Conservation (phyloP, 1,140 invertebrate genomes). For the Drosophila carrolli region DNA sequence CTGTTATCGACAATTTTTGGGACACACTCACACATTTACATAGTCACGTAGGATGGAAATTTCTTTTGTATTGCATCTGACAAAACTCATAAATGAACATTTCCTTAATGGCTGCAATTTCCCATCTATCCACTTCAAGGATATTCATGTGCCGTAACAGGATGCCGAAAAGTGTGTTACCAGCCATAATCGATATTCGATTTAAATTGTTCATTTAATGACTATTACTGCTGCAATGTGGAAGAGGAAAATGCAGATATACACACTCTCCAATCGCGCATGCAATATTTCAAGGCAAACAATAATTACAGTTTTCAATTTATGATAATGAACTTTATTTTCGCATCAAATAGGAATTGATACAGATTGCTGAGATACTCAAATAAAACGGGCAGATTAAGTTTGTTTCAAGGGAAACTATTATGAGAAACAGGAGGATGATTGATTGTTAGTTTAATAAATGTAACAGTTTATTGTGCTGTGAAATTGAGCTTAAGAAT, state of each 20-base stretch:
- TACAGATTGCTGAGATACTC: conserved; percentile 19
- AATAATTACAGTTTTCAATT: conserved; percentile 41
- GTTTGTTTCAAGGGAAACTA: not conserved
- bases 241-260: not conserved
- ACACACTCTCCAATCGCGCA: conserved; percentile 3
- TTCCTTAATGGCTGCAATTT: conserved; percentile 50
- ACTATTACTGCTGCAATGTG: conserved; percentile 23
- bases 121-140: conserved; percentile 37
- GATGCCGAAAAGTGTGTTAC: conserved; percentile 39
- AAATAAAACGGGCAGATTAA: conserved; percentile 1
- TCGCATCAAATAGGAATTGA: conserved; percentile 20
- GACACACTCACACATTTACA: conserved; percentile 7
- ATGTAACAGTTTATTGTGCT: conserved; percentile 8
- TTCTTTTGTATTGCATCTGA: conserved; percentile 49
- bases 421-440: conserved; percentile 9
- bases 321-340: conserved; percentile 39
- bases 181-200: conserved; percentile 54
- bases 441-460: conserved; percentile 35
- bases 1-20: conserved; percentile 44
- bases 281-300: conserved; percentile 29
- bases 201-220: conserved; percentile 54
- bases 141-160: conserved; percentile 31
- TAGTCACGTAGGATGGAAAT: conserved; percentile 11
- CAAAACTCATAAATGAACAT: conserved; percentile 74
- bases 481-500: conserved; percentile 33